Evolutionary conservation across 2,888 invertebrate species (phyloP).

Genomic region (Caprella mutica): DNA sequence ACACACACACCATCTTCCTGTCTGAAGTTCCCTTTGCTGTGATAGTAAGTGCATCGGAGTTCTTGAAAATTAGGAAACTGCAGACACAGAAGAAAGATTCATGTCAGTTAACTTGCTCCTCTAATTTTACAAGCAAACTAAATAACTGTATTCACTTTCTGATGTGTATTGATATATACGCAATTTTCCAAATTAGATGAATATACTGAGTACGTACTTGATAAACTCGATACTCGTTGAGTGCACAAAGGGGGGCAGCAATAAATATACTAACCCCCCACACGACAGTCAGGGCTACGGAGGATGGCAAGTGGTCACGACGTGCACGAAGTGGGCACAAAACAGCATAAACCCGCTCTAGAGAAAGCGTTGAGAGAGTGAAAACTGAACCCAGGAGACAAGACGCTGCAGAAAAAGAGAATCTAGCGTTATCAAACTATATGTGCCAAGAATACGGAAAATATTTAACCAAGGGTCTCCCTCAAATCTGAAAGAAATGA

Average conservation of each 20-base stretch:
- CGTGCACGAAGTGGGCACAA: background rate
- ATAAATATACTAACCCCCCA: background rate
- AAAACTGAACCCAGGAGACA: constrained; percentile 6
- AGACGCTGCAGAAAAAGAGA: constrained; percentile 4
- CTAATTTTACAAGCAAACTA: no score
- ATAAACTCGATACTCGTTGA: constrained; percentile 7
- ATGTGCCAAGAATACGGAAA: no score
- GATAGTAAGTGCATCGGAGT: constrained; percentile 5
- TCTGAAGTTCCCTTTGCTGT: background rate
- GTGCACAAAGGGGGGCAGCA: constrained; percentile 3
- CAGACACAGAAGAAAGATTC: no score
- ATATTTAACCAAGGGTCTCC: no score
- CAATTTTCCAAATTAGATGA: no score
- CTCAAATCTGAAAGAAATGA: no score
- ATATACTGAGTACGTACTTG: background rate
- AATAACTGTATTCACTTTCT: no score
- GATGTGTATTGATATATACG: no score
- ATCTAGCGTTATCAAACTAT: no score
- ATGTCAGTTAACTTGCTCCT: no score
- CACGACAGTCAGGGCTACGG: background rate
- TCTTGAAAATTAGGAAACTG: constrained; percentile 5
- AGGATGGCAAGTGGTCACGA: background rate
- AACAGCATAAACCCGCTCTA: constrained; percentile 8
- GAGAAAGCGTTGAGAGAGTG: constrained; percentile 1
- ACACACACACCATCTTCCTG: background rate